A percentile compares a stretch with the other conserved stretches of the same genome.
phyloP scores from a whole-genome alignment of 2,113 vertebrate species.

The Nibea albiflora region DNA sequence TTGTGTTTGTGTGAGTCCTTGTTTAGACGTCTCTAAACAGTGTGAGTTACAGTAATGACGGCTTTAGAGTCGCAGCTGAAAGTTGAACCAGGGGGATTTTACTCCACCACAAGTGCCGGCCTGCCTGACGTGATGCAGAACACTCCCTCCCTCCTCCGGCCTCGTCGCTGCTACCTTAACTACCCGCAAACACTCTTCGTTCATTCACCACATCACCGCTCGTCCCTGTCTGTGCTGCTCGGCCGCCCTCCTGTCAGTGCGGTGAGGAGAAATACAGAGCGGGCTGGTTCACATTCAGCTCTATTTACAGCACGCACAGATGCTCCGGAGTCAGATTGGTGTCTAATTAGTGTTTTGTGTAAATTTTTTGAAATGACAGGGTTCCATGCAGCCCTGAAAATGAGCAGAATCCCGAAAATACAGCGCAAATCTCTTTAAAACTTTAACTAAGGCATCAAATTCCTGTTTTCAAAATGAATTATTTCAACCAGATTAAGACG shows the following conservation, averaged over 20 bases:
- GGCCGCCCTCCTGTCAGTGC: background rate
- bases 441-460: background rate
- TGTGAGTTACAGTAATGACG: background rate
- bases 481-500: no score
- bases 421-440: background rate
- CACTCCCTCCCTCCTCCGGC: background rate
- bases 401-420: background rate
- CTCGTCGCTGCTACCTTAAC: background rate
- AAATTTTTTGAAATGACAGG: constrained; percentile 14
- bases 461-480: background rate
- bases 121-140: background rate
- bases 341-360: constrained; percentile 45
- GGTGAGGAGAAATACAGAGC: background rate
- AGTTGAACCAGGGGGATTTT: background rate
- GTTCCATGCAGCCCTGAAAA: constrained; percentile 1
- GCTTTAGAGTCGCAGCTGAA: background rate
- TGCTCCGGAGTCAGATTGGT: background rate
- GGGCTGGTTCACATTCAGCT: constrained; percentile 9
- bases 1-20: background rate
- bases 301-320: constrained; percentile 6
- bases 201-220: background rate
- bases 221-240: background rate
- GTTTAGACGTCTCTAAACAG: background rate
- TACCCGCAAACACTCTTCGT: background rate
- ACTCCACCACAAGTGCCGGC: background rate